phyloP scores from a whole-genome alignment of 2,113 vertebrate genomes.

The Canis aureus region DNA sequence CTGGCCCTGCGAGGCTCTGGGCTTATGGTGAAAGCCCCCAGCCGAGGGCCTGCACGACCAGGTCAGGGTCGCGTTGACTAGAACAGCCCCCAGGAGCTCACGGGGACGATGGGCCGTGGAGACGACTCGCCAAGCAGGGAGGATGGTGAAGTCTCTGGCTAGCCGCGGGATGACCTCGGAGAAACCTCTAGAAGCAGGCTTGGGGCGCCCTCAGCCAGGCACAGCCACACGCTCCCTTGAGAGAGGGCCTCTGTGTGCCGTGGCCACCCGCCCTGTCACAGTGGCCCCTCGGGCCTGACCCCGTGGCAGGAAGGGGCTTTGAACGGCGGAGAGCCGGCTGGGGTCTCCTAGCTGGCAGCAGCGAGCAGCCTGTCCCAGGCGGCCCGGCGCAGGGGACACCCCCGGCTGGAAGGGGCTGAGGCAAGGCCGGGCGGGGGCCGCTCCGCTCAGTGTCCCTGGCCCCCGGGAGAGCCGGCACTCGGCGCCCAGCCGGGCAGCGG shows the following conservation, averaged over 20 bases:
- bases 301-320: neutral
- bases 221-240: rapidly evolving
- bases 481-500: rapidly evolving
- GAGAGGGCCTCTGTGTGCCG: neutral
- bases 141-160: neutral
- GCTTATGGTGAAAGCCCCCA: neutral
- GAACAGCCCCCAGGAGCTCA: neutral
- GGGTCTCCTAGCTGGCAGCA: neutral
- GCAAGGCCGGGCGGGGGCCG: rapidly evolving
- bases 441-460: neutral
- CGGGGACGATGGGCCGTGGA: neutral
- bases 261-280: neutral
- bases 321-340: neutral
- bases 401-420: neutral
- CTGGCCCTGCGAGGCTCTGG: rapidly evolving
- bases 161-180: neutral
- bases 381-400: neutral
- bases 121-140: neutral
- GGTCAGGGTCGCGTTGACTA: neutral
- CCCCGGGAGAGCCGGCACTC: neutral
- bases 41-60: no score
- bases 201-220: rapidly evolving
- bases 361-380: neutral
- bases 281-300: neutral
- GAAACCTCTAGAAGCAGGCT: neutral